These are phyloP conservation scores for Hypena proboscidalis DNA, from an alignment of 2,888 invertebrate genomes.

Conservation along the genomic window DNA sequence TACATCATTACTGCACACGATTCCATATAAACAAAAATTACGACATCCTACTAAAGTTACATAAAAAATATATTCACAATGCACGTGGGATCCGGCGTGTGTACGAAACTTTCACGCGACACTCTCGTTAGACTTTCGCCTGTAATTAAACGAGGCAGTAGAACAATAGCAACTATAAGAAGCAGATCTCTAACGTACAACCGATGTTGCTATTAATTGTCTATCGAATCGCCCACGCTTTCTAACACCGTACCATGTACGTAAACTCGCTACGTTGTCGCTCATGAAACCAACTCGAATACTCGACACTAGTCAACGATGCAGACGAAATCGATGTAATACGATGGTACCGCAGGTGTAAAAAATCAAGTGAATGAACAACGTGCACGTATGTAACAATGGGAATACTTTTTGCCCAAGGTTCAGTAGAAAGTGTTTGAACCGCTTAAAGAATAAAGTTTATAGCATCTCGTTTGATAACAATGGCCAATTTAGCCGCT, in stretches of 20 bases:
- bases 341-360: conserved; percentile 50
- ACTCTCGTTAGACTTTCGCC: conserved; percentile 82
- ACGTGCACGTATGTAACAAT: conserved; percentile 61
- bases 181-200: conserved; percentile 71
- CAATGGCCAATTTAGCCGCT: conserved; percentile 56
- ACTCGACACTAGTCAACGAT: conserved; percentile 29
- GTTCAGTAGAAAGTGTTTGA: conserved; percentile 63
- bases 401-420: conserved; percentile 56
- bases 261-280: conserved; percentile 60
- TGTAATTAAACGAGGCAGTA: conserved; percentile 77
- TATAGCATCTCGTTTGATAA: conserved; percentile 52
- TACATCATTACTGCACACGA: conserved; percentile 50
- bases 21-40: conserved; percentile 60
- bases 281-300: conserved; percentile 50
- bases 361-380: conserved; percentile 59
- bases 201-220: conserved; percentile 77
- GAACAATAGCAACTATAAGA: conserved; percentile 79
- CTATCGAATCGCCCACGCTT: conserved; percentile 80
- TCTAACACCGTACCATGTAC: conserved; percentile 67
- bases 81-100: conserved; percentile 62
- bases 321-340: conserved; percentile 32
- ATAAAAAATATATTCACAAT: conserved; percentile 60
- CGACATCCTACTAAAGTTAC: conserved; percentile 54
- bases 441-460: conserved; percentile 53
- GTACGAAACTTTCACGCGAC: conserved; percentile 72